Base-by-base conservation (phyloP, 2,888 invertebrate species). In the Campaea margaritaria region DNA sequence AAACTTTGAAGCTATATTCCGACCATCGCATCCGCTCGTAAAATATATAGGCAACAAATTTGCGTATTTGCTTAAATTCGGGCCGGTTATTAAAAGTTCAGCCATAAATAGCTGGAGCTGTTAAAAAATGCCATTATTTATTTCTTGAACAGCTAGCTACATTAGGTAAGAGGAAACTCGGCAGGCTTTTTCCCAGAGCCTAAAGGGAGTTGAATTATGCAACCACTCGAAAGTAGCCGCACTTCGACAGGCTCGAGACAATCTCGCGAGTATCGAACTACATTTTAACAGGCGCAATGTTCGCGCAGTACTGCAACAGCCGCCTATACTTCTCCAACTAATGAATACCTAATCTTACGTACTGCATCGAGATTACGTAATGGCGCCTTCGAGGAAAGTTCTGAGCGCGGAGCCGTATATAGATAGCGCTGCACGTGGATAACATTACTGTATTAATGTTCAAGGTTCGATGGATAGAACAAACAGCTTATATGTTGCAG, bases 71-170 rank as follows among this genome's bases (percentile, higher is more conserved):
- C 38, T 13, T 21, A 43, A 48, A 46, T 34, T 14, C 31, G 15
- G 27, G 14, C 15, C 46, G 14, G 54, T 59, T 59, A 54, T 54
- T 61, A 55, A 65, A 65, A 62, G 53, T 68, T 65, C 44, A 46
- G n/a, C 50, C 62, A 48, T 65, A 62, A 65, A 62, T 58, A 62
- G 55, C 31, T 54, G 28, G 36, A 38, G 58, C 54, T 49, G 51
- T 60, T 62, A 60, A 60, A 61, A 21, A 55, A 64, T 54, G 44
- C 49, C 58, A 62, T 65, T 57, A 68, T 64, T 64, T 65, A 64
- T 64, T 64, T 55, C 46, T 42, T 42, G 50, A 61, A 57, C 50
- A 59, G 57, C 52, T 55, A 59, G 57, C 52, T 55, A n/a, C 58
- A 46, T 55, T 46, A 54, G 36, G 39, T 45, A 44, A 8, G 34